Evolutionary conservation across 2,113 vertebrate species (phyloP).

Genomic region (Zosterops pallidus): DNA sequence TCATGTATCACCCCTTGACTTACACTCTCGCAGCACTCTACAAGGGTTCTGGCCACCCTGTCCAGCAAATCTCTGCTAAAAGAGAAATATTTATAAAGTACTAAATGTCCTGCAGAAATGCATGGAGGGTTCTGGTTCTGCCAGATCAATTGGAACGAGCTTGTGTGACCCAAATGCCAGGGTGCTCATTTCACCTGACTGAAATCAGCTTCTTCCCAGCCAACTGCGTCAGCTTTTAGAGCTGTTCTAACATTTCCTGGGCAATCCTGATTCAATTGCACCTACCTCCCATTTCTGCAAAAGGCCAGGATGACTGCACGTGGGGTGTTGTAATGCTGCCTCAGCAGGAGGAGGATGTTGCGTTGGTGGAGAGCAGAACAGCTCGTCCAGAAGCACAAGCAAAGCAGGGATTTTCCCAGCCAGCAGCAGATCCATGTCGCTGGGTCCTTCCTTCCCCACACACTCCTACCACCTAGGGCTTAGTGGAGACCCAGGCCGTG

Average conservation of each 20-base stretch:
- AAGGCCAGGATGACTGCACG: background rate
- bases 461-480: background rate
- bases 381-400: background rate
- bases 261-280: background rate
- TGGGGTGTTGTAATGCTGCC: background rate
- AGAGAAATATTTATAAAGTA: background rate
- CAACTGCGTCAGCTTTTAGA: background rate
- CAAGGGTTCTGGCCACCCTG: background rate
- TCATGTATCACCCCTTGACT: background rate
- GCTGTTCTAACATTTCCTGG: background rate
- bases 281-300: background rate
- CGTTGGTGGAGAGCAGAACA: slow-evolving; percentile 28
- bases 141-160: background rate
- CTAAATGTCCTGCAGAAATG: background rate
- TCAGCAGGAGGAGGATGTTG: slow-evolving; percentile 37
- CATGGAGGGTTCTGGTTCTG: background rate
- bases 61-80: background rate
- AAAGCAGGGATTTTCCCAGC: slow-evolving; percentile 14
- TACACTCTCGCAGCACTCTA: background rate
- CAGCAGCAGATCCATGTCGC: fast-evolving
- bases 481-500: fast-evolving
- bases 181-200: background rate
- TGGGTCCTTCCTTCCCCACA: background rate
- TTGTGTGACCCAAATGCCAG: background rate
- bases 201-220: background rate